These are phyloP conservation scores for Anseranas semipalmata DNA, from an alignment of 2,113 vertebrate species.

Conservation along the genomic window DNA sequence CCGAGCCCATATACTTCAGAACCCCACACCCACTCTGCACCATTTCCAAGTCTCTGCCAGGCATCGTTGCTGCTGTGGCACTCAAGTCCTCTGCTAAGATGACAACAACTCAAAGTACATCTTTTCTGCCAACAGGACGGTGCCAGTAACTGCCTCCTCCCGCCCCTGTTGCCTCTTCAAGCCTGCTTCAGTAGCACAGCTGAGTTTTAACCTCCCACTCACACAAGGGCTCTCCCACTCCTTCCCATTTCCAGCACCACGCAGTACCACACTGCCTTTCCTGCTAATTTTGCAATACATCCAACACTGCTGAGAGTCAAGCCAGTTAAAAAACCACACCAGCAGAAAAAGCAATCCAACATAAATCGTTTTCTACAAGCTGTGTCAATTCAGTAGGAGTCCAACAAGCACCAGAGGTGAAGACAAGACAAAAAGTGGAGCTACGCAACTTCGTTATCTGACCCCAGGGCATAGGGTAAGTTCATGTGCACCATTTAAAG, in stretches of 20 bases:
- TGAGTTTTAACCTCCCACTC: neutral
- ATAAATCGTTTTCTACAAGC: neutral
- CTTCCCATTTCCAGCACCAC: neutral
- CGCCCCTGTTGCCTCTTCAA: neutral
- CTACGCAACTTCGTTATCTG: rapidly evolving
- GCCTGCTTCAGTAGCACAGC: neutral
- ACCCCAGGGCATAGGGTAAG: neutral
- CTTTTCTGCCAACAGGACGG: neutral
- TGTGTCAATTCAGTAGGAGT: neutral
- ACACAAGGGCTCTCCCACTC: neutral
- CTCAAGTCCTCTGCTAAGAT: neutral
- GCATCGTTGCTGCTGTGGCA: neutral
- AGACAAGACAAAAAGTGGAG: neutral
- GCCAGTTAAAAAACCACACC: neutral
- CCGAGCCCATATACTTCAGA: neutral
- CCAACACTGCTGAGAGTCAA: neutral
- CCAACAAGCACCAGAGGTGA: neutral
- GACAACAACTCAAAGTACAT: conserved; percentile 1
- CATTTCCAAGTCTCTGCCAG: neutral
- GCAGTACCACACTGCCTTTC: neutral
- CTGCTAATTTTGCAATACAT: neutral
- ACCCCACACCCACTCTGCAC: neutral
- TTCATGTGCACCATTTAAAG: neutral
- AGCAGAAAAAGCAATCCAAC: neutral
- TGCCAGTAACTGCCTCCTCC: neutral